phyloP scores from a whole-genome alignment of 2,797 vertebrate species.

The Neosalanx taihuensis region DNA sequence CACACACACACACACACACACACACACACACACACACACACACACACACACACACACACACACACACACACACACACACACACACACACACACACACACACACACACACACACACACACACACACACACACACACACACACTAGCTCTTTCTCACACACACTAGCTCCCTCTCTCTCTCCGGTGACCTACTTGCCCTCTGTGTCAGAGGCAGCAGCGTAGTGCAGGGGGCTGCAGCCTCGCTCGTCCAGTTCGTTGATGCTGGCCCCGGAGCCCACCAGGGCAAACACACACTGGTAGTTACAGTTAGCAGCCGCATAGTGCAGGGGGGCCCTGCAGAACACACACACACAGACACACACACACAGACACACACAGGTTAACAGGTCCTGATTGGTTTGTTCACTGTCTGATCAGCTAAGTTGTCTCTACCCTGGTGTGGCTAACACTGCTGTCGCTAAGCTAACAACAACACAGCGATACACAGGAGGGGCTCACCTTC shows the following conservation, averaged over 20 bases:
- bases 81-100: not conserved
- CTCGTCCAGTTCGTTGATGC: constrained; percentile 91
- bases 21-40: no score
- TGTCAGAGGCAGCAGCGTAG: constrained; percentile 92
- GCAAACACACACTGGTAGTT: constrained; percentile 98
- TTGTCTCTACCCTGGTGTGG: not conserved
- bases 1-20: not conserved
- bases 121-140: no score
- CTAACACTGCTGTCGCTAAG: no score
- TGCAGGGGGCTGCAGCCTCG: constrained; percentile 92
- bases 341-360: not conserved
- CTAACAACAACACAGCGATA: not conserved
- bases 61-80: not conserved
- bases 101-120: no score
- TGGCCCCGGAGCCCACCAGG: constrained; percentile 93
- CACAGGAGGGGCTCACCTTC: constrained; percentile 74
- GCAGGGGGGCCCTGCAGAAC: constrained; percentile 83
- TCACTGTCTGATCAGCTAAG: not conserved
- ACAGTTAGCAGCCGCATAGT: constrained; percentile 97
- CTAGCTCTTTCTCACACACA: not conserved
- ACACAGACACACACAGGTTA: not conserved
- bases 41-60: not conserved
- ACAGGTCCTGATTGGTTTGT: not conserved
- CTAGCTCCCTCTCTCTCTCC: no score
- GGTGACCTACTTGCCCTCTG: constrained; percentile 89